Percentiles rank a stretch among this genome's conserved stretches.
phyloP scores from a whole-genome alignment of 2,888 invertebrate species.

The Pyrrhosoma nymphula region DNA sequence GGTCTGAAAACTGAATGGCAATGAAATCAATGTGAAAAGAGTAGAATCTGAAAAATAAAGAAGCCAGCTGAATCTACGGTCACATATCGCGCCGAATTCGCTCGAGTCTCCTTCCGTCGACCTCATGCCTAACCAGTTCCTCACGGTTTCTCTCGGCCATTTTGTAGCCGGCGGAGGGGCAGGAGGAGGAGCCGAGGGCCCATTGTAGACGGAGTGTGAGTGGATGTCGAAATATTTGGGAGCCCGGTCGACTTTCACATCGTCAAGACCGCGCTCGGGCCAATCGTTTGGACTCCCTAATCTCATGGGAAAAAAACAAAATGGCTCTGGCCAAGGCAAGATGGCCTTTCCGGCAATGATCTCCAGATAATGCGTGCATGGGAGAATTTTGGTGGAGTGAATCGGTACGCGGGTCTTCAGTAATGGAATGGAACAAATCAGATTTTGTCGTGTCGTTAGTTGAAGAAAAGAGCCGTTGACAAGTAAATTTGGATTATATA shows the following conservation, averaged over 20 bases:
- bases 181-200: background rate
- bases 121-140: background rate
- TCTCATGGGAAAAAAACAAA: conserved; percentile 51
- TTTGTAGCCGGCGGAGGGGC: conserved; percentile 3
- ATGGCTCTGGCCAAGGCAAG: background rate
- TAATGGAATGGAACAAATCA: background rate
- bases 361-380: background rate
- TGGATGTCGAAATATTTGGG: conserved; percentile 55
- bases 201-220: background rate
- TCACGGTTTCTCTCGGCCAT: conserved; percentile 31
- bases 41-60: background rate
- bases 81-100: too few species aligned
- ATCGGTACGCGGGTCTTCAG: background rate
- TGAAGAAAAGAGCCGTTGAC: too few species aligned
- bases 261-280: conserved; percentile 25
- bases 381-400: background rate
- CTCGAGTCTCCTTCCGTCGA: background rate
- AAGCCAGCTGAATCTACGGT: background rate
- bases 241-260: conserved; percentile 52
- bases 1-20: background rate
- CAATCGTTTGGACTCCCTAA: conserved; percentile 53
- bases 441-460: background rate
- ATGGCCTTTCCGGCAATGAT: background rate
- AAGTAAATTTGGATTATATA: too few species aligned
- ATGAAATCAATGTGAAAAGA: background rate